Conservation (phyloP, 2,888 invertebrate genomes). For the Chaitophorus viminalis region DNA sequence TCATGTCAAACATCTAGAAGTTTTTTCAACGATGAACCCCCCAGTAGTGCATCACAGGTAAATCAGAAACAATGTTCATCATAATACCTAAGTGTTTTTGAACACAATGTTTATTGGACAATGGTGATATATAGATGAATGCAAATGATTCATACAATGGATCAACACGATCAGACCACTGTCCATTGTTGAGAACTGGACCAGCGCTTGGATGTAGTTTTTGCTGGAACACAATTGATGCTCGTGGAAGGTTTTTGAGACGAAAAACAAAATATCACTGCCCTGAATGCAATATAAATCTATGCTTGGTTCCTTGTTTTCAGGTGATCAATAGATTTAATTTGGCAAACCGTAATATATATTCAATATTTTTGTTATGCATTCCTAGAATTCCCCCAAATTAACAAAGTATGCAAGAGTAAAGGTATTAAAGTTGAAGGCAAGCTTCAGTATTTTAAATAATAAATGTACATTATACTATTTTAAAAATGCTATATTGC, state of each 20-base stretch:
- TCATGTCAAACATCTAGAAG: constrained; percentile 2
- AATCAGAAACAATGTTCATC: neutral
- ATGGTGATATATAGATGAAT: constrained; percentile 12
- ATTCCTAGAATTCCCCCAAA: no score
- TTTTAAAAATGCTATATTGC: no score
- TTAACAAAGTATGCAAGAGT: no score
- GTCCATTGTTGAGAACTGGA: constrained; percentile 83
- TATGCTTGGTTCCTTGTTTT: constrained; percentile 90
- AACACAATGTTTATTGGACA: neutral
- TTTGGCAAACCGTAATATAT: neutral
- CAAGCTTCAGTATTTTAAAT: no score
- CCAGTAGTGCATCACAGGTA: constrained; percentile 31
- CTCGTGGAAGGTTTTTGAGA: constrained; percentile 81
- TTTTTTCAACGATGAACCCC: constrained; percentile 33
- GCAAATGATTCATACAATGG: constrained; percentile 44
- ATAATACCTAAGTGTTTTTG: neutral
- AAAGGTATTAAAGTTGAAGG: no score
- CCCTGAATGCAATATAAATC: constrained; percentile 87
- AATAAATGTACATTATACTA: no score
- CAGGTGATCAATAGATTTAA: constrained; percentile 69
- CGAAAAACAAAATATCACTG: constrained; percentile 91
- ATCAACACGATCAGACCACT: constrained; percentile 77
- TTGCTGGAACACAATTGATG: constrained; percentile 91
- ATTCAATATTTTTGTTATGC: neutral
- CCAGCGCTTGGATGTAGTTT: constrained; percentile 89